Evolutionary conservation across 1,140 invertebrate genomes (phyloP).

Genomic region (Eciton burchellii): DNA sequence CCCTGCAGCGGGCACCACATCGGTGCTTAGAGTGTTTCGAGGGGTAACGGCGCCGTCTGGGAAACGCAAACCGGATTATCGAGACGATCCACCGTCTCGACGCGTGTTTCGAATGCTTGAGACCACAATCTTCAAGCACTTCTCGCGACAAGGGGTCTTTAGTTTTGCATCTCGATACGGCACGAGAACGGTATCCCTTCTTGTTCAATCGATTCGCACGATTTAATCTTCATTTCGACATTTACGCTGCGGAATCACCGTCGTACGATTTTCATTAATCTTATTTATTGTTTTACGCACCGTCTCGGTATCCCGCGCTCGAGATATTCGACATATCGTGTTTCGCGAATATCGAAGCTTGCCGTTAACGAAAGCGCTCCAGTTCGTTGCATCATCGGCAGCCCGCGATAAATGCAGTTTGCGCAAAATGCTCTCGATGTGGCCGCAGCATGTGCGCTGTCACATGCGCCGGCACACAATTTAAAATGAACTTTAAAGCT

Average conservation of each 20-base stretch:
- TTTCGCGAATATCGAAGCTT: conserved; percentile 14
- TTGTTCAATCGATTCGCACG: no score
- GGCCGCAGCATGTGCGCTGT: neutral
- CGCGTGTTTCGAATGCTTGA: neutral
- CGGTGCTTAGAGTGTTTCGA: neutral
- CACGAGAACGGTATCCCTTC: no score
- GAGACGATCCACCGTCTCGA: conserved; percentile 13
- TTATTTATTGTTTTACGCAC: neutral
- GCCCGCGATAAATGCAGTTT: neutral
- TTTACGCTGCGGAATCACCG: no score
- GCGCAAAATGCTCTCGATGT: neutral
- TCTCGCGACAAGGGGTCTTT: no score
- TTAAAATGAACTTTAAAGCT: neutral
- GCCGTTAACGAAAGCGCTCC: neutral
- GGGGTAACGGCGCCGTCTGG: neutral
- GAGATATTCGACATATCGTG: neutral
- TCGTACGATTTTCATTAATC: no score
- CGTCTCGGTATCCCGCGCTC: neutral
- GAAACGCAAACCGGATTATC: conserved; percentile 18
- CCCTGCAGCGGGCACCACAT: conserved; percentile 25
- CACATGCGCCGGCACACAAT: no score
- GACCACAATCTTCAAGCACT: neutral
- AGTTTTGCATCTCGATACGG: no score
- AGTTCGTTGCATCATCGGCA: neutral
- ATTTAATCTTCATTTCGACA: no score